Evolutionary conservation across 2,888 invertebrate genomes (phyloP).

Genomic region (Archaeoteleia sp.): DNA sequence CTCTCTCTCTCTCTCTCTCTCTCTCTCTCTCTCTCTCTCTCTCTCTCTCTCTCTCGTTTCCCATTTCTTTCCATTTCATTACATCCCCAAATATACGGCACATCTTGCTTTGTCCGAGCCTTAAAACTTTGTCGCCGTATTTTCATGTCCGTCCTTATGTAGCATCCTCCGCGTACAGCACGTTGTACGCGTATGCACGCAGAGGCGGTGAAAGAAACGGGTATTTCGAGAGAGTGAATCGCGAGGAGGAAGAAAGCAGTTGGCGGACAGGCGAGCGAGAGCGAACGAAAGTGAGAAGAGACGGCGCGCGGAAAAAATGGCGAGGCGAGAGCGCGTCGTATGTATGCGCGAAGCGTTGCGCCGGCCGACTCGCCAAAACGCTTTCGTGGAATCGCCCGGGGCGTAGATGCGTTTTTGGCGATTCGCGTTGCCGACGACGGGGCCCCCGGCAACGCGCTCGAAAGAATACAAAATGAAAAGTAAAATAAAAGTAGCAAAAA

Average conservation of each 20-base stretch:
- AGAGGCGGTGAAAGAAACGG: conserved; percentile 36
- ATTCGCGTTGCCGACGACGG: conserved; percentile 35
- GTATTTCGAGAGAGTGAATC: conserved; percentile 46
- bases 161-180: conserved; percentile 20
- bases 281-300: conserved; percentile 52
- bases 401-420: conserved; percentile 41
- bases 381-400: conserved; percentile 50
- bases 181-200: conserved; percentile 23
- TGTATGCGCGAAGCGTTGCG: conserved; percentile 26
- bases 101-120: no score
- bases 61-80: no score
- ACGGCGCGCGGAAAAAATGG: conserved; percentile 25
- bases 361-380: conserved; percentile 24
- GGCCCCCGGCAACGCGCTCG: no score
- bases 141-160: conserved; percentile 24
- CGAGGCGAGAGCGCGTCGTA: conserved; percentile 40
- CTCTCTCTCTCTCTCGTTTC: no score
- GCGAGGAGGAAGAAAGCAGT: conserved; percentile 26
- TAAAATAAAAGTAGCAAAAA: conserved; percentile 16
- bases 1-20: no score
- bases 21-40: no score
- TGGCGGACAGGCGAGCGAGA: conserved; percentile 43
- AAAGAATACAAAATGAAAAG: conserved; percentile 8
- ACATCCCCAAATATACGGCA: no score
- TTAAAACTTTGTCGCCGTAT: no score